Evolutionary conservation across 2,113 vertebrate species (phyloP), one percentile per base, ranked within the genome.

Genomic region (Vidua chalybeata): DNA sequence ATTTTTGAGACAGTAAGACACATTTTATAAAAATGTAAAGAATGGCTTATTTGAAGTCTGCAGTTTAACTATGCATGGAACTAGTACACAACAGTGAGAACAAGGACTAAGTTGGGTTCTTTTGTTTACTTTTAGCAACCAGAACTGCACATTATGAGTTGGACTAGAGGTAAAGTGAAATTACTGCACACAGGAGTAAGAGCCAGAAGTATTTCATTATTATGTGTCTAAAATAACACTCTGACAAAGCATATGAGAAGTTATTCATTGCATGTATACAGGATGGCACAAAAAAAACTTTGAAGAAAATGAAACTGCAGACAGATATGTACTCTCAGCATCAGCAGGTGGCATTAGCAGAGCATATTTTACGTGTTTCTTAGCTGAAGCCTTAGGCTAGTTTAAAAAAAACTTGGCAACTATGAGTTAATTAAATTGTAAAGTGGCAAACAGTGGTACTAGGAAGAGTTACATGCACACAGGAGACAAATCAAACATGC

Each of bases 331-430:
- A 48, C 79, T 83, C 83, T 67, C 71, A 52, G 74, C 63, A 97
- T 94, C 96, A 96, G 94, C 94, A 97, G 95, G 96, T 78, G 89
- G 81, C 88, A 88, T 92, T 84, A 90, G 74, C 74, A 84, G 74
- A 81, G 56, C 90, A 63, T 79, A 92, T 80, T 96, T 96, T 83
- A 93, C 17, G 2, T 30, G 41, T 64, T 90, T 77, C 87, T 86
- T 76, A 80, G 69, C 84, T 51, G 45, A 80, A 88, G 88, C 90
- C 91, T 91, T 87, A 49, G 91, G 96, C n/a, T 52, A 91, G 84
- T 62, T 77, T 0, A 56, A 62, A 72, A 71, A 85, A 63, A 68
- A 10, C 30, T 69, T 79, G 64, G 67, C 37, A 21, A 90, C 69
- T 93, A 33, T 26, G 10, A 5, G 9, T 93, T 96, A 97, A 97